phyloP scores from a whole-genome alignment of 2,113 vertebrate genomes.

The Ia io region DNA sequence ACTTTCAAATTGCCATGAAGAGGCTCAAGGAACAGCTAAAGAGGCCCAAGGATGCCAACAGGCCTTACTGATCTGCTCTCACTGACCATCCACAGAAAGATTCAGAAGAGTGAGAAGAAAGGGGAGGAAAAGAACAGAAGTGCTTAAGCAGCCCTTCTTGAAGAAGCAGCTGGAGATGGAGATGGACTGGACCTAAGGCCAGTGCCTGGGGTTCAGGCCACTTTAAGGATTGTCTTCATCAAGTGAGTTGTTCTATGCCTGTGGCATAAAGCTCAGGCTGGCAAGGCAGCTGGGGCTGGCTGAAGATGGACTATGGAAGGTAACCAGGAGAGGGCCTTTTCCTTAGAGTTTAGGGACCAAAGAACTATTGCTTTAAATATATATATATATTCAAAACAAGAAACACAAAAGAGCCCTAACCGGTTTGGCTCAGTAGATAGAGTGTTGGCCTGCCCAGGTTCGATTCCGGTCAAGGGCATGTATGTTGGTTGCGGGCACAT shows the following conservation, averaged over 20 bases:
- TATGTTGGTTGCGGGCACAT: too few relatives aligned
- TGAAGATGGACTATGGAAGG: slow-evolving; percentile 36
- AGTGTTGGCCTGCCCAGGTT: too few relatives aligned
- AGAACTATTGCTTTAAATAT: slow-evolving; percentile 83
- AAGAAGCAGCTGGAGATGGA: slow-evolving; percentile 45
- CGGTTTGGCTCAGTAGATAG: too few relatives aligned
- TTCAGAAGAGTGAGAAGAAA: slow-evolving; percentile 79
- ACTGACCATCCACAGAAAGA: slow-evolving; percentile 84
- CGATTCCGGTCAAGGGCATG: too few relatives aligned
- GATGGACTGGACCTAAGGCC: slow-evolving; percentile 47
- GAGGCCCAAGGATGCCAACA: slow-evolving; percentile 98
- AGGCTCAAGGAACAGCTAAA: slow-evolving; percentile 99
- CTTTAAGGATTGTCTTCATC: slow-evolving; percentile 30
- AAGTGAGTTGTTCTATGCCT: slow-evolving; percentile 37
- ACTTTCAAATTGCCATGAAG: slow-evolving; percentile 99
- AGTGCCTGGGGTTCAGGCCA: slow-evolving; percentile 53
- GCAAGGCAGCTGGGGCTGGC: slow-evolving; percentile 33
- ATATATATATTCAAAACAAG: too few relatives aligned
- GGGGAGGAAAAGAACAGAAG: slow-evolving; percentile 66
- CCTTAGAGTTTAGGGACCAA: slow-evolving; percentile 90
- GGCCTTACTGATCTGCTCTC: slow-evolving; percentile 93
- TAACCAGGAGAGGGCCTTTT: slow-evolving; percentile 76
- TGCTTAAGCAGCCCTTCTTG: slow-evolving; percentile 57
- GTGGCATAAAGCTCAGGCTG: neutral
- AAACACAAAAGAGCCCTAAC: slow-evolving; percentile 29